phyloP scores from a whole-genome alignment of 2,797 vertebrate species.

The Chelonia mydas region DNA sequence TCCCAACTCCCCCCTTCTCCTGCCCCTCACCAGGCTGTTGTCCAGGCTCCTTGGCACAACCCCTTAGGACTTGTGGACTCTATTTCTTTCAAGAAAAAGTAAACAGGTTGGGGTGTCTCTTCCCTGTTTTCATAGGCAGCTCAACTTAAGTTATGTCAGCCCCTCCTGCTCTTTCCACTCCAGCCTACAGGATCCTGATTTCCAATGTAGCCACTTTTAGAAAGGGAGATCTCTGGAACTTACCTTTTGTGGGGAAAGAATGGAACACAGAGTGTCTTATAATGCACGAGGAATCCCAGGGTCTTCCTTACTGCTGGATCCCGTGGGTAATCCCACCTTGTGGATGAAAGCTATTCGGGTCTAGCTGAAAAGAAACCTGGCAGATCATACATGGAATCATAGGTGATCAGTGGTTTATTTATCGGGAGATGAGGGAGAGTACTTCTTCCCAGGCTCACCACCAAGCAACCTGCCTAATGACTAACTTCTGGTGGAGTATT shows the following conservation, averaged over 20 bases:
- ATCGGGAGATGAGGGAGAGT: background rate
- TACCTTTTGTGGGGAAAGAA: background rate
- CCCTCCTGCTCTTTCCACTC: background rate
- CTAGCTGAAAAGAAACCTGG: background rate
- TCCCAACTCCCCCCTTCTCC: background rate
- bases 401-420: background rate
- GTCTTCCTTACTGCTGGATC: background rate
- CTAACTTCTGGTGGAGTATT: background rate
- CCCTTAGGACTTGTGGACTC: background rate
- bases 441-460: background rate
- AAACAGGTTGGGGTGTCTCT: background rate
- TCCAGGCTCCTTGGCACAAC: background rate
- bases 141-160: background rate
- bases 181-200: background rate
- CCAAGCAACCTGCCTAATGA: background rate
- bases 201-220: background rate
- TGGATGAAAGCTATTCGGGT: background rate
- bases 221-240: background rate
- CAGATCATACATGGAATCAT: background rate
- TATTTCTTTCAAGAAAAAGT: background rate
- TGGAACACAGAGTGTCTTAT: background rate
- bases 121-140: background rate
- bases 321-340: background rate
- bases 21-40: background rate
- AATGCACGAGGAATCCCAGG: background rate